Evolutionary conservation across 2,113 vertebrate species (phyloP), one percentile per base, ranked within the genome.

Genomic region (Amphiprion ocellaris): DNA sequence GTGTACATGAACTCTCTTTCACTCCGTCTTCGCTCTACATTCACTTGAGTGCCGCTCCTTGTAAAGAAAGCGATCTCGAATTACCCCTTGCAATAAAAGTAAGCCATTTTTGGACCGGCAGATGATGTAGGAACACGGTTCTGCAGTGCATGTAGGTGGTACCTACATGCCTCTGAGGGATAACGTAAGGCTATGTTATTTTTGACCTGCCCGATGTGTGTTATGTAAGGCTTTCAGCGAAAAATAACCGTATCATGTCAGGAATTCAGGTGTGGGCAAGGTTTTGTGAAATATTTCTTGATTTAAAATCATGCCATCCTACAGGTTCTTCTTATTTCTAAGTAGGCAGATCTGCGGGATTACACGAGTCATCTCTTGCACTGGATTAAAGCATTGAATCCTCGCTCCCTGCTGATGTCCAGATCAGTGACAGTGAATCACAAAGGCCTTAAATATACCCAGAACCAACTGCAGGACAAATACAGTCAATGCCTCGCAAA

Each of bases 401-500:
- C 66, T 39, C 21, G 14, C 64, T 58, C 58, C 65, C 54, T 30
- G 39, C 77, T 78, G 65, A 39, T 71, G 69, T 81, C 58, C 76
- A 81, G 60, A 85, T 79, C 66, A 64, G 77, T 16, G 10, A 24
- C 15, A 70, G 77, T 65, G 76, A 73, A 84, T 84, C 68, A 84
- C 26, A 86, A 77, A 86, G 79, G 82, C 87, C 74, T 71, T 80
- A 81, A 90, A 87, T 79, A 81, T 85, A 91, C 77, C 63, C 63
- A 19, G 26, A 80, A 60, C 63, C 59, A 82, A 67, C 82, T 47
- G 59, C 28, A 54, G 69, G 46, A 83, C 82, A 71, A 75, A 68
- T 84, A 59, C 62, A 50, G 77, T 75, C 75, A 41, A 15, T 46
- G 66, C 68, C 66, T 64, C 77, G 55, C 10, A 44, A 77, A 82